phyloP scores from a whole-genome alignment of 2,888 invertebrate species.

The Drosophila siamana region DNA sequence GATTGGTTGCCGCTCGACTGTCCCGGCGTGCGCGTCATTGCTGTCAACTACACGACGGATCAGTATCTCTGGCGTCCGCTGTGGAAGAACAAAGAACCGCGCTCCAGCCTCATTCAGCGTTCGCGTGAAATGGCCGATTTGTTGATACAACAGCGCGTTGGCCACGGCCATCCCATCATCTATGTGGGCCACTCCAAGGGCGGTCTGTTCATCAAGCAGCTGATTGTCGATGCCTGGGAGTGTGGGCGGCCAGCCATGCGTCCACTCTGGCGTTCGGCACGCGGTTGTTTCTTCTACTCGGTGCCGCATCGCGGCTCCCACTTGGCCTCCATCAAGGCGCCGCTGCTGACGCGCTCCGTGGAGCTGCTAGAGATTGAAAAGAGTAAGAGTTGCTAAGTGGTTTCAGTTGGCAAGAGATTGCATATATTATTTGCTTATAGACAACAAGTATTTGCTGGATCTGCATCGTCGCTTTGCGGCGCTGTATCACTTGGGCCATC shows the following conservation, averaged over 20 bases:
- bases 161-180: constrained; percentile 91
- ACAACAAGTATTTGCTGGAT: constrained; percentile 89
- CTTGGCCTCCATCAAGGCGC: constrained; percentile 90
- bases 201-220: constrained; percentile 93
- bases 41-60: constrained; percentile 93
- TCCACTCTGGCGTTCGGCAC: constrained; percentile 87
- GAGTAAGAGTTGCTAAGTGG: constrained; percentile 87
- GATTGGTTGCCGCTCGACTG: constrained; percentile 94
- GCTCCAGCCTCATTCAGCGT: constrained; percentile 89
- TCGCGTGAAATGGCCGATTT: constrained; percentile 90
- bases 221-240: constrained; percentile 89
- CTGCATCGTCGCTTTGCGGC: constrained; percentile 89
- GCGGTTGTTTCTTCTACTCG: constrained; percentile 92
- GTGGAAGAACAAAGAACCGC: constrained; percentile 89
- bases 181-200: constrained; percentile 95
- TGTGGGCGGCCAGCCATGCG: constrained; percentile 85
- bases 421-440: constrained; percentile 85
- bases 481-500: constrained; percentile 86
- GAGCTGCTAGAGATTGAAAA: constrained; percentile 92
- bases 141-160: constrained; percentile 89
- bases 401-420: not conserved
- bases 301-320: constrained; percentile 94
- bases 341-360: constrained; percentile 90
- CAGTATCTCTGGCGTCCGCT: constrained; percentile 91
- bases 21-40: constrained; percentile 91